Evolutionary conservation across 2,797 vertebrate genomes (phyloP).

Genomic region (Sebastes oblongus): DNA sequence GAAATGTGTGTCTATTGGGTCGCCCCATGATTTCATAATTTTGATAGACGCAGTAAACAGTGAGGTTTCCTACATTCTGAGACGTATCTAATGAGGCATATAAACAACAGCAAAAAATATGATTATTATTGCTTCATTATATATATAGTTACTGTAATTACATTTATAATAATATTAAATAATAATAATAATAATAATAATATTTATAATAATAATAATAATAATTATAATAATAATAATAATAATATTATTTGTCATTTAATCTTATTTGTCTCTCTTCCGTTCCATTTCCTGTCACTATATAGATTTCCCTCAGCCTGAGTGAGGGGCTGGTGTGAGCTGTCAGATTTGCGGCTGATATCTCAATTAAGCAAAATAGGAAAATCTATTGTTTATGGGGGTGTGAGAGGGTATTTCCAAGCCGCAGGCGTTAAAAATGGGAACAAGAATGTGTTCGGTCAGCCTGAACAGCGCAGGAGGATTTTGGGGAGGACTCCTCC

Average conservation of each 20-base stretch:
- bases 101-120: not conserved
- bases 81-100: not conserved
- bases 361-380: conserved; percentile 84
- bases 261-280: conserved; percentile 14
- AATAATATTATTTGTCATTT: conserved; percentile 10
- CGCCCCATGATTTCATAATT: not conserved
- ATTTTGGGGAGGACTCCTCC: conserved; percentile 82
- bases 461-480: conserved; percentile 82
- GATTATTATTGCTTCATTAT: not conserved
- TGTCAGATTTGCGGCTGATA: conserved; percentile 84
- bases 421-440: conserved; percentile 74
- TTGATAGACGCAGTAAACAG: not conserved
- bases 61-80: not conserved
- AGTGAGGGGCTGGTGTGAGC: conserved; percentile 67
- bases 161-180: not conserved
- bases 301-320: conserved; percentile 32
- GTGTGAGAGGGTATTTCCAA: conserved; percentile 80
- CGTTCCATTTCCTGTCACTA: conserved; percentile 24
- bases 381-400: conserved; percentile 80
- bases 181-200: not conserved
- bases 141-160: not conserved
- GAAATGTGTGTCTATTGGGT: not conserved
- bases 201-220: not conserved
- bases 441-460: conserved; percentile 85
- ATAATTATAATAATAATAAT: not conserved